These are phyloP conservation scores for Tachysurus vachellii DNA, from an alignment of 2,113 vertebrate genomes.

Conservation along the genomic window DNA sequence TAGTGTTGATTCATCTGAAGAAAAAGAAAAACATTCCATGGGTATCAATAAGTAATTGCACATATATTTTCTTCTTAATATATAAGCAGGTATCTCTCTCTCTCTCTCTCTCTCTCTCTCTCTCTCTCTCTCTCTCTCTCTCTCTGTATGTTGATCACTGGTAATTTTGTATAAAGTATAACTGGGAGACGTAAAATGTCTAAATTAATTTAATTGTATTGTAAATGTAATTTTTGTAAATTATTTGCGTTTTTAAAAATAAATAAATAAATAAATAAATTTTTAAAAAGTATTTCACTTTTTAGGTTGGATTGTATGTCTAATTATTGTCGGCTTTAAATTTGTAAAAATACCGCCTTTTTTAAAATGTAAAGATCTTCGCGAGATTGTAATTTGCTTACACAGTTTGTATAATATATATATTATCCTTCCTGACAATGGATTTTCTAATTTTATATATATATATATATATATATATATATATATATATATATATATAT, in stretches of 20 bases:
- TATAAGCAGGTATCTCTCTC: background rate
- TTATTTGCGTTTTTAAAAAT: background rate
- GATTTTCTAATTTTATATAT: background rate
- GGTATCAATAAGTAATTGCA: background rate
- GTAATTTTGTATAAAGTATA: no score
- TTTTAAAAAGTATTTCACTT: background rate
- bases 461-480: background rate
- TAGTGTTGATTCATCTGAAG: background rate
- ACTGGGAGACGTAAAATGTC: background rate
- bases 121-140: background rate
- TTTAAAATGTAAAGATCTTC: background rate
- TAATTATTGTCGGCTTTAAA: background rate
- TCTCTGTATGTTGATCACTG: background rate
- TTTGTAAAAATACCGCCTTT: background rate
- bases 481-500: background rate
- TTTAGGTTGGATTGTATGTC: background rate
- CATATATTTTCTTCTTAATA: background rate
- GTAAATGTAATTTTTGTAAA: no score
- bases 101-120: background rate
- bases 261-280: no score
- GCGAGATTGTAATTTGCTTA: background rate
- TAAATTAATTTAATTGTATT: background rate
- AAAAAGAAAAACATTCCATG: conserved; percentile 26
- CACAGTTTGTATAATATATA: background rate
- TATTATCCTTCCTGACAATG: background rate